Evolutionary conservation across 1,140 invertebrate genomes (phyloP).

Genomic region (Lamellibrachia luymesi): DNA sequence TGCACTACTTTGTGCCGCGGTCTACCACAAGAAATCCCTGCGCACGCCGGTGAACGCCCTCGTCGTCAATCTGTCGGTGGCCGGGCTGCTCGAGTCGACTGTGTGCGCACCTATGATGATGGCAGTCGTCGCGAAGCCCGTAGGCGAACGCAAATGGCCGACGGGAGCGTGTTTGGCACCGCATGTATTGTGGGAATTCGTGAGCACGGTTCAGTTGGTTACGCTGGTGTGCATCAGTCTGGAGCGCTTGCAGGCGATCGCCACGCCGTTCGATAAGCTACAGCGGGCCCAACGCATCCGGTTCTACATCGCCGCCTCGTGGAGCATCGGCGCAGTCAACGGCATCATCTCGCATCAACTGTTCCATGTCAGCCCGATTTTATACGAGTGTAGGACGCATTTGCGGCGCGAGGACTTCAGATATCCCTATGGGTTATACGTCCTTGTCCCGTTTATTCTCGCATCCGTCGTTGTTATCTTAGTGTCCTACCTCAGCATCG

Average conservation of each 20-base stretch:
- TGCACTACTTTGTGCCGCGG: neutral
- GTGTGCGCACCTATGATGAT: neutral
- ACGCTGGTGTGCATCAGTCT: slow-evolving; percentile 7
- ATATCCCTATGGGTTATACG: neutral
- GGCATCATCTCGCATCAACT: neutral
- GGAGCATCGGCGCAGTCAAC: neutral
- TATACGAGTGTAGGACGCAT: neutral
- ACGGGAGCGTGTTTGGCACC: neutral
- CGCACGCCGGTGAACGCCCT: slow-evolving; percentile 12
- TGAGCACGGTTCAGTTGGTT: neutral
- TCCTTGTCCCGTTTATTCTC: neutral
- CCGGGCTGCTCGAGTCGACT: neutral
- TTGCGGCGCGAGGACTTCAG: neutral
- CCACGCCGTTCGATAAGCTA: slow-evolving; percentile 8
- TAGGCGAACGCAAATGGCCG: neutral
- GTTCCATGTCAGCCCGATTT: neutral
- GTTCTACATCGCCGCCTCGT: neutral
- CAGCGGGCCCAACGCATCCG: neutral
- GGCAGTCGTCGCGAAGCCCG: neutral
- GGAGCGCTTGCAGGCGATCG: slow-evolving; percentile 14
- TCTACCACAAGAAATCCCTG: slow-evolving; percentile 7
- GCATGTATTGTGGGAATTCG: neutral
- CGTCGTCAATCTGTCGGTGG: slow-evolving; percentile 10
- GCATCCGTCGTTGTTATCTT: neutral
- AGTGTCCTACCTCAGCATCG: neutral